Evolutionary conservation across 2,797 vertebrate species (phyloP), one percentile per base, ranked within the genome.

Genomic region (Rhinoraja longicauda): DNA sequence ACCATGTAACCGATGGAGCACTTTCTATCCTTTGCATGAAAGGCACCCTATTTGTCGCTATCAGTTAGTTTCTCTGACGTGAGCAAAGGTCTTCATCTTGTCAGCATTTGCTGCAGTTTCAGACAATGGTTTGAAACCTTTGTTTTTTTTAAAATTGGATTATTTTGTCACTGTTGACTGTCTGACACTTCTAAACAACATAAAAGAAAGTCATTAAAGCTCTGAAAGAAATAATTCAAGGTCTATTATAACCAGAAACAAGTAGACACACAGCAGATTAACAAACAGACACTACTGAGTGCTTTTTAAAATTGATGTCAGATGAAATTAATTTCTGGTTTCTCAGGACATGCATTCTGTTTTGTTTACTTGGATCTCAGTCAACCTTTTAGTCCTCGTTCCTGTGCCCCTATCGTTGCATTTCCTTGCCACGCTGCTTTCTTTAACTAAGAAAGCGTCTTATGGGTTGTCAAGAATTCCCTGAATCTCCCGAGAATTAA

Each of bases 141-240:
- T 36, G n/a, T 17, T 88, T 5, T 3, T 45, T 5, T 32, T 17
- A 92, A 92, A 75, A 92, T 75, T 92, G 90, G 90, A 92, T 92
- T 92, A 73, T 92, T 92, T 92, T 6, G 15, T 39, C 72, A 26
- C 70, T 70, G 75, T 92, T 92, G 24, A 90, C 36, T 93, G 93
- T 93, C 75, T 78, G 93, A 92, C 88, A 93, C 59, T 73, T 64
- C 32, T 73, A 39, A 81, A 84, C 76, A 26, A 91, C 93, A 92
- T 93, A 94, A 84, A 73, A 76, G 57, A 93, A 67, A 77, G 64
- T 75, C 90, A 86, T 88, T 91, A 90, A 93, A 93, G 88, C 45
- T 45, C 76, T 39, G 73, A 86, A 67, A 70, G 45, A 36, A 93
- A 73, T 67, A 93, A 62, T 72, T 93, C 24, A 39, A n/a, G 32